Evolutionary conservation across 2,797 vertebrate species (phyloP).

Genomic region (Carcharodon carcharias): DNA sequence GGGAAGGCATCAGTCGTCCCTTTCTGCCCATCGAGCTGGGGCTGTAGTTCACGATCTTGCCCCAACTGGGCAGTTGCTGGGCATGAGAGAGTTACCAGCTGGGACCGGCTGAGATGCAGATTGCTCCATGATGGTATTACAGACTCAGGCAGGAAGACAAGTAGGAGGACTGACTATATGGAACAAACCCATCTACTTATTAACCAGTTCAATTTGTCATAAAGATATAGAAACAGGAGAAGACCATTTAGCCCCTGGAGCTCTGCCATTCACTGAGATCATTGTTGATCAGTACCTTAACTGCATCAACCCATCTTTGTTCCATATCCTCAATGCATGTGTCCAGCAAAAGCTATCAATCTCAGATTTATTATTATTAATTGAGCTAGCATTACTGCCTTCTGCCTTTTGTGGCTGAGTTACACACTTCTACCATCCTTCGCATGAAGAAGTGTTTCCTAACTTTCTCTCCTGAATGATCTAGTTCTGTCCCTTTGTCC

Average conservation of each 20-base stretch:
- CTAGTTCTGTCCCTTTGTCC: neutral
- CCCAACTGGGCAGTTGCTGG: neutral
- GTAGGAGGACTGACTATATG: neutral
- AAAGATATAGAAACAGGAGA: neutral
- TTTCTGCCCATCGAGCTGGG: neutral
- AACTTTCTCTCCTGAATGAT: neutral
- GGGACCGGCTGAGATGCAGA: neutral
- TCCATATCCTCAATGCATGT: neutral
- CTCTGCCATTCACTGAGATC: neutral
- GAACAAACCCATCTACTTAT: neutral
- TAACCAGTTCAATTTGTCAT: neutral
- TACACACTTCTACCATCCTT: neutral
- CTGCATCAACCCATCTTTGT: neutral
- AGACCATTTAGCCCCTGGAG: neutral
- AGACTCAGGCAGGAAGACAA: neutral
- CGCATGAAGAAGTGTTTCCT: neutral
- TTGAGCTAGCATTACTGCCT: neutral
- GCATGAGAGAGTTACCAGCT: neutral
- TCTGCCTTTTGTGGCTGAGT: neutral
- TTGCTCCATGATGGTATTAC: neutral
- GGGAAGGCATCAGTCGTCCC: neutral
- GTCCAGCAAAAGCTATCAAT: neutral
- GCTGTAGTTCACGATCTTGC: too few species aligned
- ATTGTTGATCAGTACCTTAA: neutral
- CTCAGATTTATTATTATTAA: neutral